Evolutionary conservation across 2,888 invertebrate genomes (phyloP).

Genomic region (Neria commutata): DNA sequence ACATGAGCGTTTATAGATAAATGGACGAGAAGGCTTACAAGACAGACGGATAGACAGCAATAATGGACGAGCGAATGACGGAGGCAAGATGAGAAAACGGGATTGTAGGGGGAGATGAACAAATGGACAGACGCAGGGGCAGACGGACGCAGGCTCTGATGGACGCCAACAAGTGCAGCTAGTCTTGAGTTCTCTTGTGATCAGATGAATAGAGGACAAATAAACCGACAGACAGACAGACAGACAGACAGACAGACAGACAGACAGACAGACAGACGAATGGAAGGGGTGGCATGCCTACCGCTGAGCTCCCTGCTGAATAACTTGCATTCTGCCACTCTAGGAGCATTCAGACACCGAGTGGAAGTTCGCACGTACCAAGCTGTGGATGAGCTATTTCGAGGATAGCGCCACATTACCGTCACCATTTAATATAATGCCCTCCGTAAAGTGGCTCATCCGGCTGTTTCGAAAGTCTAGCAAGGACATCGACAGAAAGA

Average conservation of each 20-base stretch:
- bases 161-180: not conserved
- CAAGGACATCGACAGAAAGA: conserved; percentile 60
- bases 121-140: too few species aligned
- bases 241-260: conserved; percentile 7
- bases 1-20: too few species aligned
- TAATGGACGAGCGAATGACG: too few species aligned
- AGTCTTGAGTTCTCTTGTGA: not conserved
- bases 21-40: too few species aligned
- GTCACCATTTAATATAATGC: conserved; percentile 92
- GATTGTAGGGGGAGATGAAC: too few species aligned
- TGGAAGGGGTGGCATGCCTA: not conserved
- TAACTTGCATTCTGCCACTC: not conserved
- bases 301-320: not conserved
- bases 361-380: conserved; percentile 95
- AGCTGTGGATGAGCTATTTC: conserved; percentile 95
- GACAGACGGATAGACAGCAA: too few species aligned
- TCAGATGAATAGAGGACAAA: too few species aligned
- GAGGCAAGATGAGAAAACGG: too few species aligned
- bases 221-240: conserved; percentile 1
- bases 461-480: conserved; percentile 69
- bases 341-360: conserved; percentile 93
- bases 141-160: too few species aligned
- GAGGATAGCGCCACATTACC: conserved; percentile 90
- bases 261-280: not conserved
- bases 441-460: conserved; percentile 80